Evolutionary conservation across 2,888 invertebrate species (phyloP), one percentile per base, ranked within the genome.

Genomic region (Euzophera pinguis): DNA sequence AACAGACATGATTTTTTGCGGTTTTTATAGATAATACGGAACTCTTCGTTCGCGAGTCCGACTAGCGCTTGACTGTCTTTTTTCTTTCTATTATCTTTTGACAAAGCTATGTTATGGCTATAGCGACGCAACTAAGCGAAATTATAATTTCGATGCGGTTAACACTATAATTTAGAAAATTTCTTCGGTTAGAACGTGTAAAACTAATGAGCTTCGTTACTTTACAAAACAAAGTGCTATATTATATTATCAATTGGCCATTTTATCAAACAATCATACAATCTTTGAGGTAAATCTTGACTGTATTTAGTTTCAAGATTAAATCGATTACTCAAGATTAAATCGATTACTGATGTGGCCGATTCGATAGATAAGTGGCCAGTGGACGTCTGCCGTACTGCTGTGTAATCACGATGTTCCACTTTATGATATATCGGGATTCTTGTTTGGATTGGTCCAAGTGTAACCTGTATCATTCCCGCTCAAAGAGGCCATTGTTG

Each of bases 291-390:
- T 8, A 4, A 32, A 32, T 32, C 43, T 7, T 10, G 29, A 6
- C 29, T 29, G 38, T 50, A 50, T 29, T 50, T 50, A 39, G 49
- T 39, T 38, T 29, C 16, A 39, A 14, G 49, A 50, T 50, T 32
- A 29, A 50, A 50, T 50, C 41, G 39, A 50, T 39, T 32, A 50
- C 22, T 27, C 37, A 48, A 35, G 49, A 49, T 49, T 16, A 27
- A 29, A 48, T 48, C 37, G 22, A 39, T 38, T 50, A 50, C 39
- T 39, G 49, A 50, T 50, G 38, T 29, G 39, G 49, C n/a, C 39
- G 16, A 12, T 38, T 39, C 32, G 39, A 50, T 50, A 41, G 49
- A 50, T 50, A 50, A 50, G 49, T 50, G 49, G 35, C 32, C 32
- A 32, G 45, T 14, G 39, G 39, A 16, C 49, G 39, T 48, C 48